Conservation (phyloP, 2,797 vertebrate genomes). For the Zenarchopterus dispar region DNA sequence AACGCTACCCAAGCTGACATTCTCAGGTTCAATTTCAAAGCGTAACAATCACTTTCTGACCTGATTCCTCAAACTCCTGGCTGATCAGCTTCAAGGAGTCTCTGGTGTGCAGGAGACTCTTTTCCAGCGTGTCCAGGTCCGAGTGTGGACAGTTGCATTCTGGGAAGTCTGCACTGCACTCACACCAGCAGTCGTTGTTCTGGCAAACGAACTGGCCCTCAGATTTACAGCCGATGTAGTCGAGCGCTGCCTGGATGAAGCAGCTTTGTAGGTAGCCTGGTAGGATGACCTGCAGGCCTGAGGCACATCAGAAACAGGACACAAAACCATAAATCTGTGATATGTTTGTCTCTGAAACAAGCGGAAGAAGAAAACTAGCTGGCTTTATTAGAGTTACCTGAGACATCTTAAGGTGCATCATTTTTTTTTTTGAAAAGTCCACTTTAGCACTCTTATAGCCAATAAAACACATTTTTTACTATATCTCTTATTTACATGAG, state of each 20-base stretch:
- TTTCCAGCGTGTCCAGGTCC: conserved; percentile 91
- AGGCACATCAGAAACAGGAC: neutral
- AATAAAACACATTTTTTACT: neutral
- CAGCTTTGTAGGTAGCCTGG: conserved; percentile 89
- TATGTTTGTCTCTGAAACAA: neutral
- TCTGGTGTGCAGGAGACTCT: conserved; percentile 85
- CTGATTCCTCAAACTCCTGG: conserved; percentile 93
- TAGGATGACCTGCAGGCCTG: conserved; percentile 93
- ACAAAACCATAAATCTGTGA: neutral
- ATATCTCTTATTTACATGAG: neutral
- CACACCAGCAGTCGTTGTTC: conserved; percentile 94
- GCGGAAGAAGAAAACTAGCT: neutral
- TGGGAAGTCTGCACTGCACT: conserved; percentile 86
- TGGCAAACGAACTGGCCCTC: conserved; percentile 93
- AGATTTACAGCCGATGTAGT: conserved; percentile 94
- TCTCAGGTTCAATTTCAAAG: conserved; percentile 31
- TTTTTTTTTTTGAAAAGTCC: no score
- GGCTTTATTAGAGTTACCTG: no score
- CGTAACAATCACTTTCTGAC: conserved; percentile 53
- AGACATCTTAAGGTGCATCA: no score
- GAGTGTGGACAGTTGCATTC: conserved; percentile 94
- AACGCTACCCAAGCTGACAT: conserved; percentile 40
- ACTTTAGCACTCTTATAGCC: no score
- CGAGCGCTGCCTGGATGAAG: conserved; percentile 93
- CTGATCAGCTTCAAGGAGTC: conserved; percentile 88